A percentile compares a stretch with the other conserved stretches of the same genome.
Conservation (phyloP, 2,113 vertebrate species). For the Istiophorus platypterus region DNA sequence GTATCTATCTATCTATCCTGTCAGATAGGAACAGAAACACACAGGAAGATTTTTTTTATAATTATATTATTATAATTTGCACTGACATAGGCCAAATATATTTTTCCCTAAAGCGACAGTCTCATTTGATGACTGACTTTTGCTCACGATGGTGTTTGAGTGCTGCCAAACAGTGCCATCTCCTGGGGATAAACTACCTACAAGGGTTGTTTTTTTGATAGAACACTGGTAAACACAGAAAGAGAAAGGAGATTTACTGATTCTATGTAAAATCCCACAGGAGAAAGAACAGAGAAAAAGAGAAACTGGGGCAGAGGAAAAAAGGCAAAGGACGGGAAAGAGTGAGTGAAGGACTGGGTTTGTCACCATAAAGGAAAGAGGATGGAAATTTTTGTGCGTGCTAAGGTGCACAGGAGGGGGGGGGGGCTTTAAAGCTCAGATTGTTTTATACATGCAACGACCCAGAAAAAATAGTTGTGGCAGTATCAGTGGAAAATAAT, state of each 20-base stretch:
- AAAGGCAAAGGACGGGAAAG: constrained; percentile 9
- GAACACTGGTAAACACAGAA: constrained; percentile 53
- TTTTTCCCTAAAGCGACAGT: constrained; percentile 33
- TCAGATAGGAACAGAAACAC: constrained; percentile 27
- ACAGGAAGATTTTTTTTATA: background rate
- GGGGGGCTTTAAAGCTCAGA: background rate
- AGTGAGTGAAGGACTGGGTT: constrained; percentile 17
- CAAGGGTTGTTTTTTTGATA: constrained; percentile 55
- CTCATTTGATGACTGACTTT: constrained; percentile 41
- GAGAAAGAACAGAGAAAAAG: constrained; percentile 40
- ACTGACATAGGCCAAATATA: constrained; percentile 26
- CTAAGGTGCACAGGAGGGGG: background rate
- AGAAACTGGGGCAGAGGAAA: constrained; percentile 54
- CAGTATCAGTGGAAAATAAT: background rate
- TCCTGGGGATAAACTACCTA: constrained; percentile 63
- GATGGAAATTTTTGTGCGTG: constrained; percentile 18
- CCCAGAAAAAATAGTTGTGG: background rate
- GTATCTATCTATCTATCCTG: constrained; percentile 8
- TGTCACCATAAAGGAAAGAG: background rate
- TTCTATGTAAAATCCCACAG: constrained; percentile 49
- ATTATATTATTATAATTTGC: background rate
- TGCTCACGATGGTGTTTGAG: constrained; percentile 10
- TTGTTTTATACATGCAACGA: constrained; percentile 16
- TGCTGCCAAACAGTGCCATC: constrained; percentile 73
- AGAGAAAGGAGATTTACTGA: constrained; percentile 56